Base-by-base conservation (phyloP, 2,888 invertebrate genomes). In the Mesoligia furuncula region DNA sequence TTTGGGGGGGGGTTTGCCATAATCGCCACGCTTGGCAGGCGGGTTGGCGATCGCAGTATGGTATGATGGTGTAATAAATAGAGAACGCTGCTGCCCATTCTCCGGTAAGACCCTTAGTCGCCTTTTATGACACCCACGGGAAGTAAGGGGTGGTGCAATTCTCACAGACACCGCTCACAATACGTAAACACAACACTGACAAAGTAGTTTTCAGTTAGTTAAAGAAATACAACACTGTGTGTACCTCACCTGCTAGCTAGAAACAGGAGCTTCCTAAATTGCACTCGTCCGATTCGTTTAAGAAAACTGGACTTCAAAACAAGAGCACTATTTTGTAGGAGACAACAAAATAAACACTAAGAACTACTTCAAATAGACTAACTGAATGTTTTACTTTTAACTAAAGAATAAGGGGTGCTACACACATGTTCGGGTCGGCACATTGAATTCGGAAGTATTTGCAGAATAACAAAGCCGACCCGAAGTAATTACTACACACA, bases 231-330 rank as follows among this genome's bases (percentile, higher is more conserved):
- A 66, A 66, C 66, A 75, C 24, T 77, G 48, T 65, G 9, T 6
- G 7, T 6, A 66, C 5, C 11, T 11, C 36, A 66, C 15, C 75
- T 42, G 66, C n/a, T n/a, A n/a, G 39, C 48, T 75, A 11, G 17
- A 1, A 39, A 9, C 7, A 59, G 61, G 39, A 75, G 39, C 20
- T 75, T 48, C 24, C 17, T 75, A 77, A 77, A 75, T 75, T 61
- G 66, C 20, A 48, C 48, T 51, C 24, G 6, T 48, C 42, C 75
- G 64, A 45, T 64, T 64, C 42, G 20, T 59, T 75, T 17, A 66
- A 66, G 36, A 66, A 65, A 66, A 66, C 31, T 31, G 24, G 0
- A 39, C n/a, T 39, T 57, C 1, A 48, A 59, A 51, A 61, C 31
- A 31, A 48, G 11, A 61, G 31, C 20, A 48, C 39, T 27, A 61